phyloP scores from a whole-genome alignment of 2,888 invertebrate species.

The Chamaedrilus cognettii region DNA sequence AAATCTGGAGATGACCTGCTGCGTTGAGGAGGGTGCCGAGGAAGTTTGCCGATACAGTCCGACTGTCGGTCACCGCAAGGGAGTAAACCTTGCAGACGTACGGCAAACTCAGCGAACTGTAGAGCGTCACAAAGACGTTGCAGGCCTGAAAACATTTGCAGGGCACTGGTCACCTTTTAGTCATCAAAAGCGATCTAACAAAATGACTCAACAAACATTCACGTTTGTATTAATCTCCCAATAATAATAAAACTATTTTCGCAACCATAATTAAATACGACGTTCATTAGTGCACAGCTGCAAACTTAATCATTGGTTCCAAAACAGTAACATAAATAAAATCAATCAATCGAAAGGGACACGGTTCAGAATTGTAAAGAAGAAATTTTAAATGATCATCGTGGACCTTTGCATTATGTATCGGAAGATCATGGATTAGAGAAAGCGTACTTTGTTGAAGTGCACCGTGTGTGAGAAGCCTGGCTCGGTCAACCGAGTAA shows the following conservation, averaged over 20 bases:
- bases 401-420: no score
- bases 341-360: no score
- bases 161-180: no score
- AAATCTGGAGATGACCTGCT: background rate
- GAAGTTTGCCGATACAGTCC: background rate
- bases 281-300: background rate
- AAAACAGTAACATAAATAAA: no score
- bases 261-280: background rate
- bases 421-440: no score
- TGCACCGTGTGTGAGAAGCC: slow-evolving; percentile 85
- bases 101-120: slow-evolving; percentile 70
- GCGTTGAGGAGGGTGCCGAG: slow-evolving; percentile 8
- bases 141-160: slow-evolving; percentile 18
- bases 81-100: slow-evolving; percentile 71
- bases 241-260: background rate
- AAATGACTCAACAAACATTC: no score
- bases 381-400: no score
- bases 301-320: no score
- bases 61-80: background rate
- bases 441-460: slow-evolving; percentile 66
- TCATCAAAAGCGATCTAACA: no score
- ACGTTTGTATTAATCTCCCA: no score
- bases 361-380: no score
- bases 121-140: slow-evolving; percentile 78
- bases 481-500: slow-evolving; percentile 76